Conservation (phyloP, 2,113 vertebrate species). For the Semnornis frantzii region DNA sequence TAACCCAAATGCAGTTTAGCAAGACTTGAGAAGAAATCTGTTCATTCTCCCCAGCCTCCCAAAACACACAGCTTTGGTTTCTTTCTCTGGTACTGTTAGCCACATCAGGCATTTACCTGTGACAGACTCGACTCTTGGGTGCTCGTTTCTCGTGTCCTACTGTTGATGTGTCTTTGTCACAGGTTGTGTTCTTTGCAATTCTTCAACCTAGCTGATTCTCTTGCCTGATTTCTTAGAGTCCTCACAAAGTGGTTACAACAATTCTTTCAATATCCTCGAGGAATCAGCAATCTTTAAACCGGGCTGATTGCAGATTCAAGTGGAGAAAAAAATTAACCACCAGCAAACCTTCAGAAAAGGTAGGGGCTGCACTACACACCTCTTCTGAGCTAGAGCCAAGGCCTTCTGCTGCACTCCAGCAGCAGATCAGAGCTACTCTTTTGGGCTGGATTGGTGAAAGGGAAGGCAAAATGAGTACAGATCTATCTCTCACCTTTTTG, state of each 20-base stretch:
- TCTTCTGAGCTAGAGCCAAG: not conserved
- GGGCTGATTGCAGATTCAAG: not conserved
- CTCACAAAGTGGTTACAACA: fast-evolving
- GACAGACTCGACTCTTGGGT: not conserved
- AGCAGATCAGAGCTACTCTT: not conserved
- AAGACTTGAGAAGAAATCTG: not conserved
- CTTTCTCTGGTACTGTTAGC: not conserved
- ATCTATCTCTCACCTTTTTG: not conserved
- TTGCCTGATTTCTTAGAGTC: not conserved
- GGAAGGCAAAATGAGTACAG: not conserved
- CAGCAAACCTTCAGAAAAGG: not conserved
- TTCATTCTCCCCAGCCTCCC: not conserved
- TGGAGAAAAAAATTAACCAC: too few species aligned
- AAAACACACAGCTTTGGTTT: not conserved
- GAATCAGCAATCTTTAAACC: not conserved
- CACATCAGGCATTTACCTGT: not conserved
- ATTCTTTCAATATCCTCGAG: not conserved
- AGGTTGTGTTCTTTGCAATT: not conserved
- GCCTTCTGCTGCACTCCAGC: not conserved
- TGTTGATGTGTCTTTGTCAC: not conserved
- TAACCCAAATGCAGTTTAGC: not conserved
- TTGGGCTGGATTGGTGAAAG: not conserved
- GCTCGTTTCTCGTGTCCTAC: not conserved
- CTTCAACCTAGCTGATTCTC: not conserved
- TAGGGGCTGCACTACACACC: not conserved